Base-by-base conservation (phyloP, 1,140 invertebrate genomes). In the Drosophila teissieri region DNA sequence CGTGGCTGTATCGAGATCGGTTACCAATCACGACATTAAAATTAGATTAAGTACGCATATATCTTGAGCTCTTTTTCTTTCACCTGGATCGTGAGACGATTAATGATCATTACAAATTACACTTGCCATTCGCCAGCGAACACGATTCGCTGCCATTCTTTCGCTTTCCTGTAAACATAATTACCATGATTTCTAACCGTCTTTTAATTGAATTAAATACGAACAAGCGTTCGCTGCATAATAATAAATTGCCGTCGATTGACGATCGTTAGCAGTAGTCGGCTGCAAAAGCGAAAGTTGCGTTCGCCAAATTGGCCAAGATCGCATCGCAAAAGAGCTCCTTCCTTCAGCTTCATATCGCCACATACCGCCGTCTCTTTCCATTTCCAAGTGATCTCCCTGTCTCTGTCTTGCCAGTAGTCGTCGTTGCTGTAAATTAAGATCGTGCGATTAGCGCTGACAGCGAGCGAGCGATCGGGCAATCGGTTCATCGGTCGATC, bases 171-270 rank as follows among this genome's bases (percentile, higher is more conserved):
- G 40, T 49, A 34, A 61, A 46, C 65, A 88, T 86, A 88, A 86
- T 86, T 86, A 88, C 62, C 68, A 89, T 88, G 76, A 89, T 88
- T 82, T 88, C 67, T 89, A 88, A 89, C 76, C 67, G 80, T 89
- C 60, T 89, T 89, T 89, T 88, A 88, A 88, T 89, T 88, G 76
- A 88, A 88, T 88, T 88, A 88, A 88, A 89, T 83, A 46, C 74
- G 58, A 83, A 88, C 65, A 69, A 88, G 74, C 63, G 65, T 79
- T 67, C 63, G 73, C 84, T 54, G 68, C 64, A 88, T 90, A 90
- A 89, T 89, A 90, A 89, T 89, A 89, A 89, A 89, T 89, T 90
- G 78, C 69, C 80, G 84, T 89, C 80, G 73, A 89, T 88, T 90
- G 84, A 84, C 78, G 80, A 89, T 90, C 85, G 84, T 84, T 84